phyloP scores from a whole-genome alignment of 2,113 vertebrate species.

The Todiramphus chloris region DNA sequence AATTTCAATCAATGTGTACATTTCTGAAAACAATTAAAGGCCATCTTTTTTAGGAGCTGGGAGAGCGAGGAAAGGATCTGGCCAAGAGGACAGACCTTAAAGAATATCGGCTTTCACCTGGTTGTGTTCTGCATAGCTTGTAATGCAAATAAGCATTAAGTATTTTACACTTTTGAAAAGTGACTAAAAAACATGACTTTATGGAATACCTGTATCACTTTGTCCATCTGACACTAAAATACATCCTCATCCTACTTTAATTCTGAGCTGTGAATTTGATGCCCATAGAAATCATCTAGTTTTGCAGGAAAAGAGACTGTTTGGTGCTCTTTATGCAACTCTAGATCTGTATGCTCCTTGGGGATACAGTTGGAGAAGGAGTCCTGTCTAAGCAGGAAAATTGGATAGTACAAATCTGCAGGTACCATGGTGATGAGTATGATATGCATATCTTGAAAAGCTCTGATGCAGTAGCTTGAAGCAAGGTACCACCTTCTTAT shows the following conservation, averaged over 20 bases:
- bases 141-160: neutral
- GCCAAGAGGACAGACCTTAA: neutral
- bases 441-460: neutral
- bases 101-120: neutral
- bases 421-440: neutral
- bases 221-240: neutral
- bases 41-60: neutral
- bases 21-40: neutral
- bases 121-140: neutral
- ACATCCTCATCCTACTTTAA: neutral
- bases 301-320: neutral
- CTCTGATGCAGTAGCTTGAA: neutral
- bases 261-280: neutral
- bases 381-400: neutral
- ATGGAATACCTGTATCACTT: fast-evolving
- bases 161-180: neutral
- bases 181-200: neutral
- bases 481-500: neutral
- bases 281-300: neutral
- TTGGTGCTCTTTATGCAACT: neutral
- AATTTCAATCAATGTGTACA: neutral
- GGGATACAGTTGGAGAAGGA: neutral
- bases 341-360: neutral
- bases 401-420: neutral
- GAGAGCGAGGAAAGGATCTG: neutral